Evolutionary conservation across 2,888 invertebrate genomes (phyloP).

Genomic region (Thecophora atra): DNA sequence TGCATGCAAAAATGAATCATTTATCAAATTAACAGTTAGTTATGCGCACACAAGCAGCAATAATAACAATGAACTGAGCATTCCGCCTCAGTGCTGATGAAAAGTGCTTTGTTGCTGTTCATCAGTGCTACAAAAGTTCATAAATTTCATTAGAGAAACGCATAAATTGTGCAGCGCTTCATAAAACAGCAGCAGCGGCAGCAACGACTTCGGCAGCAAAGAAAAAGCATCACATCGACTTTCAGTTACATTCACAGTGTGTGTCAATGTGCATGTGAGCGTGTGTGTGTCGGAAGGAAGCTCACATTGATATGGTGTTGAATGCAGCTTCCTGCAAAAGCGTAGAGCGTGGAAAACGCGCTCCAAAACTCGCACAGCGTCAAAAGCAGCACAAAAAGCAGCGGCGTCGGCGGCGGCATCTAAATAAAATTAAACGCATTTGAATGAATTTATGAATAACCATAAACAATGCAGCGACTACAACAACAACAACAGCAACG

Average conservation of each 20-base stretch:
- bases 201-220: conserved; percentile 7
- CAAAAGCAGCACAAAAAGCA: conserved; percentile 32
- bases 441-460: conserved; percentile 56
- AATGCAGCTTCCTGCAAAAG: conserved; percentile 27
- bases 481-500: conserved; percentile 22
- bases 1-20: conserved; percentile 4
- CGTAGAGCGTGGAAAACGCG: not conserved
- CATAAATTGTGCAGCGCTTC: conserved; percentile 35
- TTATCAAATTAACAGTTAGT: conserved; percentile 31
- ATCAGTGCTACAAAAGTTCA: conserved; percentile 36
- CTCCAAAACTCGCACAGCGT: conserved; percentile 18
- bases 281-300: conserved; percentile 25
- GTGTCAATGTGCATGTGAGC: not conserved
- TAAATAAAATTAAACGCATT: conserved; percentile 48
- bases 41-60: conserved; percentile 13
- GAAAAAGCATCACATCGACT: not conserved
- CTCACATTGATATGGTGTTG: conserved; percentile 32
- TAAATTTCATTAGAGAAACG: conserved; percentile 38
- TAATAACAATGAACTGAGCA: not conserved
- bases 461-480: conserved; percentile 49
- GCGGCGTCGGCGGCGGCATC: conserved; percentile 33
- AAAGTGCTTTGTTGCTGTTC: conserved; percentile 34
- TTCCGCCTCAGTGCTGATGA: conserved; percentile 33
- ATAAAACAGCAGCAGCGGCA: conserved; percentile 13
- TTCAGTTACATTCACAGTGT: not conserved